Percentiles rank a stretch among this genome's conserved stretches.
Conservation (phyloP, 2,888 invertebrate genomes). For the Hipparchia sbordonii region DNA sequence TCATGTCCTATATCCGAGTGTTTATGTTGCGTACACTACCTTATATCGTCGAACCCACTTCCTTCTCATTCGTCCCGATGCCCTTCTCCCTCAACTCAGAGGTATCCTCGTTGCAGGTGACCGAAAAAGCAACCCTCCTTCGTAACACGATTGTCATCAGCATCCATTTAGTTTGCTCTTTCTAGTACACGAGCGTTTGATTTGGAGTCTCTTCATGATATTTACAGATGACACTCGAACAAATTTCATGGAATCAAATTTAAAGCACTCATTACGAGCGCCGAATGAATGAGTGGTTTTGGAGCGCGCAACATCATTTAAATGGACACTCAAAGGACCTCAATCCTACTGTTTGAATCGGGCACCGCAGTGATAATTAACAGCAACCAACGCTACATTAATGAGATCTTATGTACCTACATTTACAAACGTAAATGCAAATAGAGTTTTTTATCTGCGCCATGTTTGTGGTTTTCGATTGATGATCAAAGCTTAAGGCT, state of each 20-base stretch:
- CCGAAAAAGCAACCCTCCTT: no score
- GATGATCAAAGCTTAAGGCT: no score
- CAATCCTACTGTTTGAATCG: not conserved
- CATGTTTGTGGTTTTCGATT: not conserved
- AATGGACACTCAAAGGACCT: slow-evolving; percentile 33
- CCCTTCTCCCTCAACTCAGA: no score
- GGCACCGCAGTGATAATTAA: slow-evolving; percentile 6
- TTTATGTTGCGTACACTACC: no score
- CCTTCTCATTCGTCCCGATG: no score
- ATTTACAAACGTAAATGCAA: slow-evolving; percentile 3
- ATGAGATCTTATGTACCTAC: not conserved
- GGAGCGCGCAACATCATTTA: slow-evolving; percentile 27
- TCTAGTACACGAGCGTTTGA: no score
- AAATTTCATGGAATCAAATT: slow-evolving; percentile 66
- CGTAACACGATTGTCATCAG: no score
- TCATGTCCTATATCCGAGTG: no score
- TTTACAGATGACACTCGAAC: slow-evolving; percentile 56
- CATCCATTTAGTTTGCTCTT: no score
- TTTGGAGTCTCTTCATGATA: no score
- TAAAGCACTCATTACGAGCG: slow-evolving; percentile 55
- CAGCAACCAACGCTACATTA: slow-evolving; percentile 7
- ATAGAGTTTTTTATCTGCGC: not conserved
- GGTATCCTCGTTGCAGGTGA: no score
- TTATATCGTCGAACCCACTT: no score
- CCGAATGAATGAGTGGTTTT: slow-evolving; percentile 34